Evolutionary conservation across 2,113 vertebrate genomes (phyloP).

Genomic region (Ptilonorhynchus violaceus): DNA sequence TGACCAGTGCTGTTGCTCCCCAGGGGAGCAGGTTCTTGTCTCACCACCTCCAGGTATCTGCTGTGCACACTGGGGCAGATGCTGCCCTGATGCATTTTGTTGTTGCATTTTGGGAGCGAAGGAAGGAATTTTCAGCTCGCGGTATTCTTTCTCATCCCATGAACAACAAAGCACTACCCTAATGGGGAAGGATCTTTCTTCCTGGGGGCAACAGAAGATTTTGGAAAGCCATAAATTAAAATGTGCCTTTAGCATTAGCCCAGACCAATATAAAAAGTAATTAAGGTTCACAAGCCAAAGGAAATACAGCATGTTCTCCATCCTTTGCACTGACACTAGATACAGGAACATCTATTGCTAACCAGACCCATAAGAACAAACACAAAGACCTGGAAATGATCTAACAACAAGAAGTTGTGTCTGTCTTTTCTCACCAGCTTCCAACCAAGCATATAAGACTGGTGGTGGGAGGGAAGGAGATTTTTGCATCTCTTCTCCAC

Average conservation of each 20-base stretch:
- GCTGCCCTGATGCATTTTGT: not conserved
- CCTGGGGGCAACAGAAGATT: not conserved
- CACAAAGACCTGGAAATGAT: not conserved
- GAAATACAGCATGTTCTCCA: not conserved
- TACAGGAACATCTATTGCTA: not conserved
- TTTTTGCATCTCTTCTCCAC: not conserved
- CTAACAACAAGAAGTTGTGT: not conserved
- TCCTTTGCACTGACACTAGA: not conserved
- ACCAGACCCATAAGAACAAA: not conserved
- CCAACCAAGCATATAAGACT: not conserved
- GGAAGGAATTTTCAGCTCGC: not conserved
- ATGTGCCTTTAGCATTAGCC: not conserved
- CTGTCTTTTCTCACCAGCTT: not conserved
- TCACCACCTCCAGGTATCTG: not conserved
- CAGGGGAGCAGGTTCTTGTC: not conserved
- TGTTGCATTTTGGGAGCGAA: not conserved
- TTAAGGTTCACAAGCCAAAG: not conserved
- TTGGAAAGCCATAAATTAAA: not conserved
- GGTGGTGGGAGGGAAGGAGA: not conserved
- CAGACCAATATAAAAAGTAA: not conserved
- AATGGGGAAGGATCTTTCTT: not conserved
- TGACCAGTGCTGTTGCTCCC: not conserved
- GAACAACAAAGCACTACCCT: not conserved
- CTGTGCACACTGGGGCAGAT: not conserved
- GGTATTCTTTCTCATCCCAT: not conserved